phyloP scores from a whole-genome alignment of 2,888 invertebrate species.

The Xanthorhoe designata region DNA sequence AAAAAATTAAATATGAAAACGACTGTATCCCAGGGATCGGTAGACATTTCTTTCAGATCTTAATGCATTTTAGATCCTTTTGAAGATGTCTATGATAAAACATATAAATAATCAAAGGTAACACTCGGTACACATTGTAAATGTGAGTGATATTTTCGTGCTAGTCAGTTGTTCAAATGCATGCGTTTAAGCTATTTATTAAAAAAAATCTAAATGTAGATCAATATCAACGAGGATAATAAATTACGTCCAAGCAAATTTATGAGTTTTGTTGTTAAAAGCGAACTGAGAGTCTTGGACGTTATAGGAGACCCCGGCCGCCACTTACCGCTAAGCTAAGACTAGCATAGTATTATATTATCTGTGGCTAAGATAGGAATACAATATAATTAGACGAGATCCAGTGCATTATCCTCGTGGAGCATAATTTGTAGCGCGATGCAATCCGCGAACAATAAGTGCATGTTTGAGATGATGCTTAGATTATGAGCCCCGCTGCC shows the following conservation, averaged over 20 bases:
- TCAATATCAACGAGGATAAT: background rate
- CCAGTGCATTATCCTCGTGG: conserved; percentile 27
- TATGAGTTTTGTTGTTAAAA: background rate
- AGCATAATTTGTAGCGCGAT: conserved; percentile 31
- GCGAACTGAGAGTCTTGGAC: background rate
- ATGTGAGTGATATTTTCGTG: background rate
- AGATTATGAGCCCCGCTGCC: conserved; percentile 29
- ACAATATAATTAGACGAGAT: conserved; percentile 37
- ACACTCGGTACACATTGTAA: background rate
- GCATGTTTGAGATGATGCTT: conserved; percentile 36
- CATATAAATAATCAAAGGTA: background rate
- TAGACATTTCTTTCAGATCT: too few species aligned
- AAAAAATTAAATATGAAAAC: too few species aligned
- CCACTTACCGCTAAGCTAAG: conserved; percentile 28
- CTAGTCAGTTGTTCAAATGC: background rate
- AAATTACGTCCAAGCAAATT: background rate
- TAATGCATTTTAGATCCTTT: too few species aligned
- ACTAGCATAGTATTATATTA: too few species aligned
- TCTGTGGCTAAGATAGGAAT: conserved; percentile 25
- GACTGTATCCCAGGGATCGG: too few species aligned
- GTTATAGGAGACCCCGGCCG: background rate
- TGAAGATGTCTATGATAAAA: too few species aligned
- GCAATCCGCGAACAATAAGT: conserved; percentile 35
- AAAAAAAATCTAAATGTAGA: background rate
- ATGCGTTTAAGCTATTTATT: background rate